Conservation (phyloP, 92 coral and sea anemone genomes). For the Phymanthus crucifer region DNA sequence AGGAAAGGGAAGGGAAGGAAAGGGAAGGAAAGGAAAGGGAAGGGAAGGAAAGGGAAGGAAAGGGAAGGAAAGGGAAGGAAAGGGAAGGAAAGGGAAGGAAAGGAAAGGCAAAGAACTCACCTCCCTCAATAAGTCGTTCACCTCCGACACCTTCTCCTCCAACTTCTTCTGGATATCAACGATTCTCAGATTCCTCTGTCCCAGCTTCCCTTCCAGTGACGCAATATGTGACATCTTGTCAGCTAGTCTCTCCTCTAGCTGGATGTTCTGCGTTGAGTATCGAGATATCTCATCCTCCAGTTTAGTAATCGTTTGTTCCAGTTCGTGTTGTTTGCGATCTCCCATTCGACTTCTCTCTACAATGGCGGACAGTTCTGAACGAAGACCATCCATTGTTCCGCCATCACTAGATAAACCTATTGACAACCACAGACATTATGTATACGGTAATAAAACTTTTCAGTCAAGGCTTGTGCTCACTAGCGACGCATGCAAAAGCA, state of each 20-base stretch:
- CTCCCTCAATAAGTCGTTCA: constrained; percentile 76
- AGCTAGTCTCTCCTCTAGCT: constrained; percentile 88
- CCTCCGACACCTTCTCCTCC: constrained; percentile 72
- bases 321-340: constrained; percentile 93
- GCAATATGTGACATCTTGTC: constrained; percentile 86
- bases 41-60: neutral
- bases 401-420: constrained; percentile 82
- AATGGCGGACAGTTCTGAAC: constrained; percentile 93
- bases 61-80: neutral
- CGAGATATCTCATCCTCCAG: constrained; percentile 89
- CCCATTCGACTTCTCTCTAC: constrained; percentile 96
- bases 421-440: neutral
- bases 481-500: too few species aligned
- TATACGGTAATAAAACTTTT: too few species aligned
- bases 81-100: neutral
- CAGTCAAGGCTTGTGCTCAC: too few species aligned
- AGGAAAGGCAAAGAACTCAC: constrained; percentile 40
- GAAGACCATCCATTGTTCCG: constrained; percentile 94
- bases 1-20: neutral
- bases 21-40: neutral
- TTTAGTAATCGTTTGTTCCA: constrained; percentile 83
- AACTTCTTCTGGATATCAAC: constrained; percentile 85
- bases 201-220: constrained; percentile 84
- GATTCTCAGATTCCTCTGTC: constrained; percentile 81
- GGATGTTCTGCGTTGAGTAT: constrained; percentile 75